Base-by-base conservation (phyloP, 2,113 vertebrate genomes). In the Calyptomena viridis region DNA sequence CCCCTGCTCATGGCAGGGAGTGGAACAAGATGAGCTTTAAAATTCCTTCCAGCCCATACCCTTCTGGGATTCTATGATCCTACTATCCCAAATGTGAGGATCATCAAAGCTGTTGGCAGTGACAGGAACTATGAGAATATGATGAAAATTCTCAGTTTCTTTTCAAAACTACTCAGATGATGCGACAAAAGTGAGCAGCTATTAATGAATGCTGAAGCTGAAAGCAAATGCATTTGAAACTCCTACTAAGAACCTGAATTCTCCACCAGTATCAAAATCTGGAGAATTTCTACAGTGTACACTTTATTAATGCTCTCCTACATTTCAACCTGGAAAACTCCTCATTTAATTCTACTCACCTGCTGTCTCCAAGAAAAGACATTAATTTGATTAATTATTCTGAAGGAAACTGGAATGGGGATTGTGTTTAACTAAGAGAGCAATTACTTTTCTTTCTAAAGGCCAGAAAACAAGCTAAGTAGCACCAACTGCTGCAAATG, bases 371-470 rank as follows among this genome's bases (percentile, higher is more conserved):
- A 76, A 60, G 53, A 88, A 53, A 30, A 89, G 46, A 62, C 42
- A 83, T 52, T 79, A 27, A 75, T 86, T 88, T 50, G 14, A 93
- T 88, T 93, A 92, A 82, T 88, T 76, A 60, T 84, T 84, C 59
- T 47, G 56, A 93, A 30, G 12, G 40, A 85, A 87, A 81, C 56
- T 80, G 58, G 44, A 94, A 90, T 28, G 28, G 28, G 49, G 50
- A 88, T 40, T 15, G 5, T 63, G 76, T 56, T 88, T 76, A 84
- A 71, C 56, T 50, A 92, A 85, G 37, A 87, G 60, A 69, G 49
- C 56, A 58, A 78, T 82, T 81, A 55, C 8, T 74, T 77, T 63
- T 76, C 24, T 55, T 80, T 22, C 56, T 75, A 42, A 82, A 82
- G 49, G 75, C 47, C 53, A 87, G 46, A 42, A 72, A 83, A 52